Conservation (phyloP, 2,113 vertebrate genomes). For the Ailurus styani region DNA sequence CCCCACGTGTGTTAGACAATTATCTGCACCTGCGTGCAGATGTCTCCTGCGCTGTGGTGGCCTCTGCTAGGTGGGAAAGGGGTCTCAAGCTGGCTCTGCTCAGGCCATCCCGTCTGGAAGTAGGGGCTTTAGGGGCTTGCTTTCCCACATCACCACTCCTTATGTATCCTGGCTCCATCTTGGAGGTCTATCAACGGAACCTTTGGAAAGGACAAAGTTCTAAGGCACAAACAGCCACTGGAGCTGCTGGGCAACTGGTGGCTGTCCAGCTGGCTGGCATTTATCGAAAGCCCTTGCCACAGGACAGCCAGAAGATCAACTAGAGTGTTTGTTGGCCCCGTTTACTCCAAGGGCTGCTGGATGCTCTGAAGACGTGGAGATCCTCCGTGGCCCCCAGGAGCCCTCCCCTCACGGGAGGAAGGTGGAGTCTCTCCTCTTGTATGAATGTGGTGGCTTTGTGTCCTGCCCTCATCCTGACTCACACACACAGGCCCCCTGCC, state of each 20-base stretch:
- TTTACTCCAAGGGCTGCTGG: neutral
- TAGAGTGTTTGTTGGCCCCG: neutral
- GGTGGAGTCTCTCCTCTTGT: neutral
- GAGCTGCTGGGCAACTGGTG: neutral
- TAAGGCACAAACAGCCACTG: neutral
- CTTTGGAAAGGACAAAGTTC: neutral
- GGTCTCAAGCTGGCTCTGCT: neutral
- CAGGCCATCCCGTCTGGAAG: too few species aligned
- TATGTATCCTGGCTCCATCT: neutral
- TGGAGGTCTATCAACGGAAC: neutral
- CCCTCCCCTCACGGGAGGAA: neutral
- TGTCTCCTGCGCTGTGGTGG: neutral
- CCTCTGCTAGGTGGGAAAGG: neutral
- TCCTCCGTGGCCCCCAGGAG: neutral
- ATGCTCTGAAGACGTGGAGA: neutral
- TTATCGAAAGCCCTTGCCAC: neutral
- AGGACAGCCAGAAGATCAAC: neutral
- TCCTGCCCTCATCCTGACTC: neutral
- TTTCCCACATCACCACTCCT: neutral
- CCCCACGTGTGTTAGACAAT: neutral
- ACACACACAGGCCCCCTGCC: rapidly evolving
- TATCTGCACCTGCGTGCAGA: neutral
- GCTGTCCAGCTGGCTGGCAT: neutral
- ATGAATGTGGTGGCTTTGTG: neutral
- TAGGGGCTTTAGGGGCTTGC: neutral